Base-by-base conservation (phyloP, 2,797 vertebrate genomes). In the Loriculus beryllinus region DNA sequence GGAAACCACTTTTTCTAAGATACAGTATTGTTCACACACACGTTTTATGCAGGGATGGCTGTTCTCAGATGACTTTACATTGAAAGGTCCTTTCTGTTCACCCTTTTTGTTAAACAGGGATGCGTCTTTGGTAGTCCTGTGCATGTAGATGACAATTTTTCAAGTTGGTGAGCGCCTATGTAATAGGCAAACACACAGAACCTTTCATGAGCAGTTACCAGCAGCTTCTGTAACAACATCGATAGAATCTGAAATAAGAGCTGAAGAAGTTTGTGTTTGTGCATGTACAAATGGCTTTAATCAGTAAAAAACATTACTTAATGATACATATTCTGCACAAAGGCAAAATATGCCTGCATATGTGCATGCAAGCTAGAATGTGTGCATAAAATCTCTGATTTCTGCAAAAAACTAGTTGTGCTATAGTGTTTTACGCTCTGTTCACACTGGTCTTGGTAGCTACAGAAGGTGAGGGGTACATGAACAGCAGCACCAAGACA, bases 361-460 rank as follows among this genome's bases (percentile, higher is more conserved):
- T 8, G 7, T 57, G 23, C 18, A 47, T 0, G 1, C 9, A 2
- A 12, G 21, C 10, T 15, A 21, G 8, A 0, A 1, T 28, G 25
- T 37, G 19, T 0, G 0, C 42, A n/a, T 26, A 48, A 85, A 82
- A 59, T 35, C 23, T 72, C 70, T 37, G 6, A 22, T 77, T 62
- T 67, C 42, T 71, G 29, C 7, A 65, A 49, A 70, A 10, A 12
- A 16, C 16, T 7, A 8, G 8, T 40, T 1, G 0, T 25, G 31
- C 48, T 42, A 33, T 63, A 52, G 35, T 11, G 23, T 52, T 67
- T 71, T 62, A 52, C 12, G 13, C 28, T 26, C 29, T 6, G 1
- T 39, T 51, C 52, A 14, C 28, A 15, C 15, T 40, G 31, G 6
- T 22, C 9, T 28, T 64, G 65, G 48, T 13, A 49, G 40, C 40